phyloP scores from a whole-genome alignment of 2,797 vertebrate genomes.

The Sebastes dallii region DNA sequence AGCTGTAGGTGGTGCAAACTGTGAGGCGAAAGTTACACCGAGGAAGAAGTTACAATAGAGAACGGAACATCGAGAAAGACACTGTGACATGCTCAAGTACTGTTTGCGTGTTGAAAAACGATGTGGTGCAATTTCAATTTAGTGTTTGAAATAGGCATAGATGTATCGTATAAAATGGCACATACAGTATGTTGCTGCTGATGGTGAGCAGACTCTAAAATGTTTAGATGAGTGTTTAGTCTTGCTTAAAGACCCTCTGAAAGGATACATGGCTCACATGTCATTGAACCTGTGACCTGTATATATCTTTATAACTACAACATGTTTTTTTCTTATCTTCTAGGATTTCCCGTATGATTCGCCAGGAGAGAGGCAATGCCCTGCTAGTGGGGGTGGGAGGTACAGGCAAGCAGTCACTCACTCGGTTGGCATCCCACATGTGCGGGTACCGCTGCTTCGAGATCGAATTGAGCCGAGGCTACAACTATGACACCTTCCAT shows the following conservation, averaged over 20 bases:
- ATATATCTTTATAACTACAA: neutral
- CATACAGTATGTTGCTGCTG: neutral
- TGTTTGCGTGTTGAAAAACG: neutral
- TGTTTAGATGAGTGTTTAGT: no score
- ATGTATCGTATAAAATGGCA: neutral
- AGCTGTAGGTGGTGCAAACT: neutral
- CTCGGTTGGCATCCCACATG: conserved; percentile 87
- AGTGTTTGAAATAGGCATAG: neutral
- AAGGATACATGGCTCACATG: neutral
- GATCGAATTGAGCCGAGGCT: conserved; percentile 88
- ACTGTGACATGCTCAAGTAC: neutral
- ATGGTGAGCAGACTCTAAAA: neutral
- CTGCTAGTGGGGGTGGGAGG: conserved; percentile 91
- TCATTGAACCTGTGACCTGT: neutral
- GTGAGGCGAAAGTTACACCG: neutral
- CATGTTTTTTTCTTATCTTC: neutral
- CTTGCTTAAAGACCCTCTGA: neutral
- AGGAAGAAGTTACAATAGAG: neutral
- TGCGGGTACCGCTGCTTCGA: conserved; percentile 89
- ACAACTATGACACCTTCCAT: conserved; percentile 89
- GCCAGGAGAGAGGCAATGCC: conserved; percentile 90
- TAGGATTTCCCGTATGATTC: conserved; percentile 91
- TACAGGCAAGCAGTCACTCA: conserved; percentile 91
- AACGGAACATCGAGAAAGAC: neutral
- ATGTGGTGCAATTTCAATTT: neutral